A percentile compares a stretch with the other conserved stretches of the same genome.
phyloP scores from a whole-genome alignment of 2,888 invertebrate species.

The Caenorhabditis doughertyi region DNA sequence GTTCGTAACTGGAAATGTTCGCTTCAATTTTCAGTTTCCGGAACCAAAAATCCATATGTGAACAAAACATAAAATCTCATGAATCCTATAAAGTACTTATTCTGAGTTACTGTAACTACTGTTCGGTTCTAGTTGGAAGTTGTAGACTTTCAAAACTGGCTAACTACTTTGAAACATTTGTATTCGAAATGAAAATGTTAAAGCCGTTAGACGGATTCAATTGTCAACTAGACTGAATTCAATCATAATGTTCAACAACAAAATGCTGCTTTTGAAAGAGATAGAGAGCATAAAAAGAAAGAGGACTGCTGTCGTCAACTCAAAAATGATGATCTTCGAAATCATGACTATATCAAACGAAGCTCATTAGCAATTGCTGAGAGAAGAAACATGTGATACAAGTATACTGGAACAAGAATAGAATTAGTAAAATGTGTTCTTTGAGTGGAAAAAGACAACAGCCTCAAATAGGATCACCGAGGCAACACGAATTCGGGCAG shows the following conservation, averaged over 20 bases:
- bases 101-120: no score
- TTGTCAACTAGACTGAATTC: conserved; percentile 5
- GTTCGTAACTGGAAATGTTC: no score
- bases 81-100: no score
- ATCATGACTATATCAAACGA: conserved; percentile 10
- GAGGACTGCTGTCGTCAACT: not conserved
- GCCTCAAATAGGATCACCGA: conserved; percentile 22
- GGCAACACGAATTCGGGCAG: no score
- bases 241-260: conserved; percentile 5
- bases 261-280: not conserved
- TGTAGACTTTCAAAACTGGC: not conserved
- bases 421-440: not conserved
- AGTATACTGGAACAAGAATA: not conserved
- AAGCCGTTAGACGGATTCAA: not conserved
- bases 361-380: conserved; percentile 17
- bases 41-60: no score
- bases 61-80: no score
- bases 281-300: not conserved
- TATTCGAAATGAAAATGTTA: not conserved
- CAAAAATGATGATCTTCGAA: conserved; percentile 22
- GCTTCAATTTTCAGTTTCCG: no score
- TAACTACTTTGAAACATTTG: not conserved
- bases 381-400: conserved; percentile 7
- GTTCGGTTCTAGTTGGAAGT: no score
- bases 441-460: conserved; percentile 6